Base-by-base conservation (phyloP, 1,140 invertebrate genomes). In the Himalopsyche phryganea region DNA sequence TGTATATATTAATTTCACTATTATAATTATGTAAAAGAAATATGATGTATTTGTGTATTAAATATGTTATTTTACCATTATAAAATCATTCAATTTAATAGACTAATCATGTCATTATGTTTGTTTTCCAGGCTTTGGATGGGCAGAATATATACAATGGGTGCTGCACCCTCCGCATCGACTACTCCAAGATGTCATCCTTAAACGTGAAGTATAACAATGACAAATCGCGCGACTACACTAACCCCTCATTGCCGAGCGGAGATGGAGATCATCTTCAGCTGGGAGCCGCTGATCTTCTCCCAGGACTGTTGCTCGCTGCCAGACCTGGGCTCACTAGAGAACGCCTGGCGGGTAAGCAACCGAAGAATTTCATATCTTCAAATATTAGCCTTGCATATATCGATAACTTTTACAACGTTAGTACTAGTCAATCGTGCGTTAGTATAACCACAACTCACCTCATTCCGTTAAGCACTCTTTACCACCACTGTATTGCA, bases 141-240 rank as follows among this genome's bases (percentile, higher is more conserved):
- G 95, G 96, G 0, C 96, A 98, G 78, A 98, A 98, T 71, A 97
- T 99, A 67, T 99, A 98, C 85, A 98, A 96, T 76, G 94, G 92
- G 41, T 98, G 96, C 81, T 98, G 96, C 81, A 98, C 94, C n/a
- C 80, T 99, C 66, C 90, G 95, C 71, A 98, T 99, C 68, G 97
- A 99, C 77, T 99, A 96, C 81, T 97, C 94, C 65, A 99, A 99
- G 79, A 86, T 99, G 83, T 89, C 90, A 58, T 94, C 91, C 58
- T 81, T 99, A 59, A 98, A 98, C 78, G 96, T 99, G 32, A 98
- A 98, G 75, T 99, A 96, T 81, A 99, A 99, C 82, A 99, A 99
- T 78, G 97, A 99, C 81, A 99, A 99, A 78, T 96, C 92, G 48
- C 82, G 97, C 44, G 97, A 99, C 77, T 99, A 96, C 80, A 99